Base-by-base conservation (phyloP, 2,797 vertebrate genomes). In the Siniperca scherzeri region DNA sequence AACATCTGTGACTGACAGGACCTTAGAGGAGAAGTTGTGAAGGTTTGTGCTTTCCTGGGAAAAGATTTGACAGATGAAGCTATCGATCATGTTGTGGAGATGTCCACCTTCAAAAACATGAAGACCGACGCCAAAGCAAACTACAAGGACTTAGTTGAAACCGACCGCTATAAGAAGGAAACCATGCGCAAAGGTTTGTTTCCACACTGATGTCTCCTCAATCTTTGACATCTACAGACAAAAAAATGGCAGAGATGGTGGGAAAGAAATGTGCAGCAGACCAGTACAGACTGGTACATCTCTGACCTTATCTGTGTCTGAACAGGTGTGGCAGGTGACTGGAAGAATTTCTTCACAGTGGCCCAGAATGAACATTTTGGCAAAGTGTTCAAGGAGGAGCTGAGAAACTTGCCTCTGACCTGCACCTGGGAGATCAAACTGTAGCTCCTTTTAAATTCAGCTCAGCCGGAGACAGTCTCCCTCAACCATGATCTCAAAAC, bases 241-340 rank as follows among this genome's bases (percentile, higher is more conserved):
- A 66, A 38, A 3, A 38, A 12, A 10, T 42, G 11, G 40, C 10
- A 17, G 46, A 48, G 14, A 53, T 8, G 22, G 2, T 48, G 10
- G n/a, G 7, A 22, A 11, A 36, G 19, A 44, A 38, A 13, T 27
- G 1, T 30, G 30, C 30, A 30, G 30, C 30, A 30, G 30, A 68
- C 42, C 30, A 52, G 19, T 13, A 52, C 22, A 64, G 25, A 33
- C 16, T 0, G 3, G 10, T 33, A 13, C 8, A 40, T 56, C 9
- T 65, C 60, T 66, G 21, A 59, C 19, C 25, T 16, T 48, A 22
- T 48, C 38, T 55, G 11, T 76, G 33, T 67, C 13, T 42, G 44
- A 27, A 95, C 95, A 95, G 96, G 95, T 93, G 90, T 88, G 90
- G 90, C 95, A 94, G 85, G 77, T 40, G 77, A 80, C 74, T 82